phyloP scores from a whole-genome alignment of 2,797 vertebrate species.

The Clarias pachynema region DNA sequence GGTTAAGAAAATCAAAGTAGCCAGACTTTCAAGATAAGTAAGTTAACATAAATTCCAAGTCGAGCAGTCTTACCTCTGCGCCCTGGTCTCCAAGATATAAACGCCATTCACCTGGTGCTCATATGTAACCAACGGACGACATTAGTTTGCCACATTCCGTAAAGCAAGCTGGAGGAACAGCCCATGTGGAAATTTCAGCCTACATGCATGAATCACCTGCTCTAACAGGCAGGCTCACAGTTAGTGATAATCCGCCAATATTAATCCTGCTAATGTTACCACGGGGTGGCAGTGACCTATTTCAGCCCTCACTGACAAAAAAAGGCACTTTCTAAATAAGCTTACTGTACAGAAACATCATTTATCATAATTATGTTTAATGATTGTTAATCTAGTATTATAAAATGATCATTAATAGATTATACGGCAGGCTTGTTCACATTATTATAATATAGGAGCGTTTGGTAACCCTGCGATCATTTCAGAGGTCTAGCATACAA shows the following conservation, averaged over 20 bases:
- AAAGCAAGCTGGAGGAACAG: slow-evolving; percentile 60
- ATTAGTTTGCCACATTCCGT: slow-evolving; percentile 60
- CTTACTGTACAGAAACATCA: not conserved
- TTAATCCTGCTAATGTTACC: slow-evolving; percentile 85
- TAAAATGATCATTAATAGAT: not conserved
- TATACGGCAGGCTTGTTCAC: not conserved
- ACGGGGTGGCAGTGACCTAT: slow-evolving; percentile 72
- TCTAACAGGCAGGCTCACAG: slow-evolving; percentile 70
- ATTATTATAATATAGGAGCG: slow-evolving; percentile 3
- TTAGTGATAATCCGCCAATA: slow-evolving; percentile 87
- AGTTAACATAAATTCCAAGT: not conserved
- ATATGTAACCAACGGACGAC: slow-evolving; percentile 63
- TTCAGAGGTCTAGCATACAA: not conserved
- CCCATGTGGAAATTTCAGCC: slow-evolving; percentile 68
- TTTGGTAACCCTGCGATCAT: not conserved
- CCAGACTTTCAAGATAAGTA: not conserved
- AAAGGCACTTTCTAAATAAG: not conserved
- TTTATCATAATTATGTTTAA: not conserved
- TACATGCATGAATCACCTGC: slow-evolving; percentile 88
- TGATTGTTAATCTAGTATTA: not conserved
- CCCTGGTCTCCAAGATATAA: slow-evolving; percentile 70
- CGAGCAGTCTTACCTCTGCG: slow-evolving; percentile 68
- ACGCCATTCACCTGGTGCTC: slow-evolving; percentile 75
- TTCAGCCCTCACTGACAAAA: slow-evolving; percentile 57
- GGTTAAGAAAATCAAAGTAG: not conserved